These are phyloP conservation scores for Caenorhabditis brenneri DNA, from an alignment of 1,140 invertebrate genomes.

Conservation along the genomic window DNA sequence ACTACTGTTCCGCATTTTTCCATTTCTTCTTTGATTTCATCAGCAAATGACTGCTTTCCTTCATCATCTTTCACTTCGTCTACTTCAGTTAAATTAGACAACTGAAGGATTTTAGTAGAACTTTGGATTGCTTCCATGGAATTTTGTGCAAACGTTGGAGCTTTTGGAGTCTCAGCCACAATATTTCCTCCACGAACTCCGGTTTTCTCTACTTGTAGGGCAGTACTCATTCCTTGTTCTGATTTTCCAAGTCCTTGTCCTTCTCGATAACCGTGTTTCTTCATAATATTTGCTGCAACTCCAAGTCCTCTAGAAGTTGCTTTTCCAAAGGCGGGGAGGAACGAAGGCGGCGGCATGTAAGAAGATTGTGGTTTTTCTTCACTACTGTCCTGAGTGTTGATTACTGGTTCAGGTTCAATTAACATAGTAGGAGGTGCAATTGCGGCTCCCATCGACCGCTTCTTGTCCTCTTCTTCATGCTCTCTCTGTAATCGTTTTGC, in stretches of 20 bases:
- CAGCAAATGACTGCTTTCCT: slow-evolving; percentile 95
- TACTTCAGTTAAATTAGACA: neutral
- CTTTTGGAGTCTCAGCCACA: slow-evolving; percentile 79
- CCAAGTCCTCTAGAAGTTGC: slow-evolving; percentile 59
- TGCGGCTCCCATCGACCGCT: slow-evolving; percentile 64
- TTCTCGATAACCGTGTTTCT: slow-evolving; percentile 96
- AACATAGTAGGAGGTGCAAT: slow-evolving; percentile 65
- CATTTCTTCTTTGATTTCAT: slow-evolving; percentile 97
- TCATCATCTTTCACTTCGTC: slow-evolving; percentile 81
- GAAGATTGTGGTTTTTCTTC: slow-evolving; percentile 37
- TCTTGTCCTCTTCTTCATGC: slow-evolving; percentile 64
- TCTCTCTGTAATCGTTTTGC: slow-evolving; percentile 62
- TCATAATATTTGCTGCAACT: slow-evolving; percentile 83
- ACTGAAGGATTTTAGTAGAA: slow-evolving; percentile 9
- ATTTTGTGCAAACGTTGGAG: slow-evolving; percentile 60
- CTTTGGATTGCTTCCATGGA: slow-evolving; percentile 22
- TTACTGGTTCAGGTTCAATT: slow-evolving; percentile 46
- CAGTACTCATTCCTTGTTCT: slow-evolving; percentile 95
- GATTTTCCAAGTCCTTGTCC: slow-evolving; percentile 92
- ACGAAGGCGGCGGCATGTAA: slow-evolving; percentile 46
- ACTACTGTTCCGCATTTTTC: slow-evolving; percentile 92
- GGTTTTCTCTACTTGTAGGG: slow-evolving; percentile 91
- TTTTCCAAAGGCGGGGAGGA: slow-evolving; percentile 50
- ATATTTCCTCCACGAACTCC: slow-evolving; percentile 95
- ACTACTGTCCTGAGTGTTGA: neutral